Conservation (phyloP, 92 coral and sea anemone genomes). For the Palythoa caribaeorum region DNA sequence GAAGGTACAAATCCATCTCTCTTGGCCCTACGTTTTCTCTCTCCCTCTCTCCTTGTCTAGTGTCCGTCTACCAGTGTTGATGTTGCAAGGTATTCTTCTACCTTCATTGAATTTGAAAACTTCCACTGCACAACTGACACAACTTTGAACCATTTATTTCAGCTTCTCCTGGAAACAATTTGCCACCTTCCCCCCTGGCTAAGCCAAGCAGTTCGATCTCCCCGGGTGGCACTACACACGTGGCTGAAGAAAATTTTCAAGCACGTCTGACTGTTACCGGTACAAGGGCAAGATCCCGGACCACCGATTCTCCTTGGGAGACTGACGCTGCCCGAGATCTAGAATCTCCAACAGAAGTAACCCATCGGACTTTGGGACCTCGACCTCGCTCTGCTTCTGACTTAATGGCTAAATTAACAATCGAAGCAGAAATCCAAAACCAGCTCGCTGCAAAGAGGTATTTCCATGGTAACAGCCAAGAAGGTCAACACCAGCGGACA, state of each 20-base stretch:
- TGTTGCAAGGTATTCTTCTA: no score
- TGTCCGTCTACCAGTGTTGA: no score
- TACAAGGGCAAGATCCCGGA: constrained; percentile 27
- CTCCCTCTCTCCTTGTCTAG: no score
- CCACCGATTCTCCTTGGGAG: constrained; percentile 21
- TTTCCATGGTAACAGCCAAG: background rate
- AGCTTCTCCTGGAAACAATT: constrained; percentile 44
- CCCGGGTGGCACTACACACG: background rate
- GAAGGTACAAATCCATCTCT: no score
- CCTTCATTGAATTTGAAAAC: no score
- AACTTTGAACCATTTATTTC: background rate
- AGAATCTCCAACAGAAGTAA: background rate
- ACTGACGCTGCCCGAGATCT: background rate
- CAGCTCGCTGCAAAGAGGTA: constrained; percentile 20
- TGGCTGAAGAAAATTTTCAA: background rate
- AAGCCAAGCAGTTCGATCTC: constrained; percentile 17
- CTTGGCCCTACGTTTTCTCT: no score
- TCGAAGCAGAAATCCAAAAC: constrained; percentile 32
- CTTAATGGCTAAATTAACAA: constrained; percentile 22
- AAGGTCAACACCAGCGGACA: constrained; percentile 14
- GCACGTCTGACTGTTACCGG: constrained; percentile 2
- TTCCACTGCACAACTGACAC: no score
- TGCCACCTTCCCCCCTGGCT: constrained; percentile 33
- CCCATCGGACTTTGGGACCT: constrained; percentile 7
- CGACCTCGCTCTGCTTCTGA: constrained; percentile 41